phyloP scores from a whole-genome alignment of 2,888 invertebrate species.

The Microplitis deprimator region DNA sequence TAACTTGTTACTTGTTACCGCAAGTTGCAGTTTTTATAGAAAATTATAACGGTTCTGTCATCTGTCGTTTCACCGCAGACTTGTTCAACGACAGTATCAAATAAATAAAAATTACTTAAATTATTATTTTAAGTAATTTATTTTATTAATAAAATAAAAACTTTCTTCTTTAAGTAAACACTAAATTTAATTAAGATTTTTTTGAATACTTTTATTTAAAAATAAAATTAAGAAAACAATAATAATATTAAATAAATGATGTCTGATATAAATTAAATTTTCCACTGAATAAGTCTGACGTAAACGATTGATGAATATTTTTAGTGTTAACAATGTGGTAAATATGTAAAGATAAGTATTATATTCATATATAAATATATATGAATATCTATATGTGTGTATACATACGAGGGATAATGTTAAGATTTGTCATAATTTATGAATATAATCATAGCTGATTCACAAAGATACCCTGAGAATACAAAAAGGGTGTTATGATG shows the following conservation, averaged over 20 bases:
- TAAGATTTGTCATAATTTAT: constrained; percentile 19
- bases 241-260: no score
- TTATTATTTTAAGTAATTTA: neutral
- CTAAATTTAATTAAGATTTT: no score
- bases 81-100: constrained; percentile 28
- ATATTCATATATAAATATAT: neutral
- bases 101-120: constrained; percentile 11
- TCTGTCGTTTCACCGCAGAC: constrained; percentile 40
- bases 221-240: no score
- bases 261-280: no score
- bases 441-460: neutral
- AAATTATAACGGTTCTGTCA: constrained; percentile 46
- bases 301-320: no score
- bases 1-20: constrained; percentile 11
- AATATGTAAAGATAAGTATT: no score
- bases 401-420: neutral
- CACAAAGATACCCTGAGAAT: constrained; percentile 11
- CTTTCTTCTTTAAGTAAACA: no score
- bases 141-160: no score
- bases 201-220: no score
- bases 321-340: no score
- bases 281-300: no score
- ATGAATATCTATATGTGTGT: neutral
- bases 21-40: constrained; percentile 21
- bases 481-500: neutral